Evolutionary conservation across 1,140 invertebrate species (phyloP), one percentile per base, ranked within the genome.

Genomic region (Drosophila biarmipes): DNA sequence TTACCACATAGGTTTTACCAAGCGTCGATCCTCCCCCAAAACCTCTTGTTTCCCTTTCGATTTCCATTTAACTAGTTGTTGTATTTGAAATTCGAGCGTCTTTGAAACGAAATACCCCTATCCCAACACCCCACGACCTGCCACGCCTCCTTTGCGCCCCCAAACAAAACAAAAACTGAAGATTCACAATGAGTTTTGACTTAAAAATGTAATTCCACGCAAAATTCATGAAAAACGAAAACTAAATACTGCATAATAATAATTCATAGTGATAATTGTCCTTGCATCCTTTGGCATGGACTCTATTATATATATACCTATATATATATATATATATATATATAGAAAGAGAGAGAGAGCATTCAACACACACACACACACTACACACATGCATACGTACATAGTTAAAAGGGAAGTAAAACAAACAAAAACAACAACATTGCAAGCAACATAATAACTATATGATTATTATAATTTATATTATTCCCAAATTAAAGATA

Each of bases 401-500:
- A 87, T 82, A 82, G 72, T 64, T 77, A 69, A 89, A 80, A 54
- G 85, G 85, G 85, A 90, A 89, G 76, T 84, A 78, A 89, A 87
- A 82, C 84, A 87, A 86, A 86, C 27, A 31, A 21, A 49, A 49
- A 78, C 69, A 86, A 86, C 81, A 86, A 78, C 79, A 82, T 82
- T 89, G 86, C 76, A 66, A 80, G 68, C 76, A 89, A 71, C 76
- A 89, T 87, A 87, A 89, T 89, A 85, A 84, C 63, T 89, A 87
- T 80, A 84, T 78, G 66, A 87, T 87, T 89, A 89, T 90, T 89
- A 89, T 89, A 84, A 90, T 90, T 89, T 90, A 84, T 89, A 89
- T 89, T 89, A 89, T 90, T 89, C 84, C 84, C 85, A 89, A 89
- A 89, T 89, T 89, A 89, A 89, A 89, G 80, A 87, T 87, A 87